Percentiles rank a stretch among this genome's conserved stretches.
Conservation (phyloP, 2,113 vertebrate species). For the Rutilus rutilus region DNA sequence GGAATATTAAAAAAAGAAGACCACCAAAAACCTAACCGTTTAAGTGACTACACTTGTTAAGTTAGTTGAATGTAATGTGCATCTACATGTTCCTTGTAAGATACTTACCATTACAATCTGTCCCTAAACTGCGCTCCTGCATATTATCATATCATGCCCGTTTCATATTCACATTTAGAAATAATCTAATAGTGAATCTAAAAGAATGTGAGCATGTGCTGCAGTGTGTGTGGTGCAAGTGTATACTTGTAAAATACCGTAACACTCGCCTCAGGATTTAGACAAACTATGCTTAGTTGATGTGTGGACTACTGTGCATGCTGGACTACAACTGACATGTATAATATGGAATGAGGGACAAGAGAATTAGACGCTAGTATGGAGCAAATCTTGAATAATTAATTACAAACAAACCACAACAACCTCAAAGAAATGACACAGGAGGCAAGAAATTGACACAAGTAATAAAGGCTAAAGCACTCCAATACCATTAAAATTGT, state of each 20-base stretch:
- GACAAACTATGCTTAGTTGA: not conserved
- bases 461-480: conserved; percentile 99
- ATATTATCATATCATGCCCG: not conserved
- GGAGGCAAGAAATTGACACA: conserved; percentile 99
- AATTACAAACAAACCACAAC: conserved; percentile 78
- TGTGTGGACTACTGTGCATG: not conserved
- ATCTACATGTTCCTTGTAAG: not conserved
- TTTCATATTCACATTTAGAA: not conserved
- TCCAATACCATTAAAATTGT: conserved; percentile 99
- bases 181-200: not conserved
- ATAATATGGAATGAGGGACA: conserved; percentile 30
- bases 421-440: conserved; percentile 99
- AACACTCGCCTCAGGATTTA: not conserved
- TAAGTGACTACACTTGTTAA: not conserved
- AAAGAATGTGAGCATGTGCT: not conserved
- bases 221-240: not conserved
- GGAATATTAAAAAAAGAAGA: not conserved
- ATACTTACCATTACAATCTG: conserved; percentile 50
- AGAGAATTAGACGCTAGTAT: not conserved
- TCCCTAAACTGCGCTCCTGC: not conserved
- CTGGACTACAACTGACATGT: not conserved
- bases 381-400: conserved; percentile 50
- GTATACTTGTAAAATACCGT: not conserved
- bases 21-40: too few species aligned
- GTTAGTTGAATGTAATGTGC: not conserved